Conservation (phyloP, 2,888 invertebrate genomes). For the Yponomeuta plumbellus region DNA sequence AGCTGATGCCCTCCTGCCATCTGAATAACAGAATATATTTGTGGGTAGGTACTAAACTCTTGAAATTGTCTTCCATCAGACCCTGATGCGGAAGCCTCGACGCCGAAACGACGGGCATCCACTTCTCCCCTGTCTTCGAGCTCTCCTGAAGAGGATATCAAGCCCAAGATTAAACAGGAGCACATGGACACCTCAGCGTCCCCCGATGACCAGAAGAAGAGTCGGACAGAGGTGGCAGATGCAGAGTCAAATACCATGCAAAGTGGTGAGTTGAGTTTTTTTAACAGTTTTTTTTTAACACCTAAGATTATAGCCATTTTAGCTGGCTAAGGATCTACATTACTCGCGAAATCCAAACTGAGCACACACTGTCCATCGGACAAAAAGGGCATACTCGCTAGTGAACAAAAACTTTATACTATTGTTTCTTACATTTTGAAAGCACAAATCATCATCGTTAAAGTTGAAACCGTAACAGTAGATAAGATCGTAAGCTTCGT, state of each 20-base stretch:
- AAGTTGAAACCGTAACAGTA: too few relatives aligned
- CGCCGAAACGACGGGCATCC: constrained; percentile 79
- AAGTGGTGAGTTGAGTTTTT: constrained; percentile 82
- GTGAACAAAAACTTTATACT: too few relatives aligned
- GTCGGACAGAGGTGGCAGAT: constrained; percentile 88
- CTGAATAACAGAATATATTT: too few relatives aligned
- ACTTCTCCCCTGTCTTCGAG: constrained; percentile 72
- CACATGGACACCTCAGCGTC: constrained; percentile 80
- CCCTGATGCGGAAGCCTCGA: constrained; percentile 74
- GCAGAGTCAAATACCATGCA: constrained; percentile 94
- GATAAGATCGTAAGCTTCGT: too few relatives aligned
- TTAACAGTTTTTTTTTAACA: background rate
- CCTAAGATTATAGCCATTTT: too few relatives aligned
- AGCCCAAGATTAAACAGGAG: constrained; percentile 80
- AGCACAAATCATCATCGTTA: too few relatives aligned
- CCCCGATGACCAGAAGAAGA: constrained; percentile 82
- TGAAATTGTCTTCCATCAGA: constrained; percentile 29
- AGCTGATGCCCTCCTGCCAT: too few relatives aligned
- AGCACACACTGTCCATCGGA: background rate
- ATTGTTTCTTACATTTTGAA: too few relatives aligned
- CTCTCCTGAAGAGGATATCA: constrained; percentile 71
- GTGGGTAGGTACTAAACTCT: too few relatives aligned
- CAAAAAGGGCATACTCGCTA: background rate
- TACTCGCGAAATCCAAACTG: too few relatives aligned
- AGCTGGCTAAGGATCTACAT: too few relatives aligned